Evolutionary conservation across 2,888 invertebrate species (phyloP).

Genomic region (Eumacrocentrus americanus): DNA sequence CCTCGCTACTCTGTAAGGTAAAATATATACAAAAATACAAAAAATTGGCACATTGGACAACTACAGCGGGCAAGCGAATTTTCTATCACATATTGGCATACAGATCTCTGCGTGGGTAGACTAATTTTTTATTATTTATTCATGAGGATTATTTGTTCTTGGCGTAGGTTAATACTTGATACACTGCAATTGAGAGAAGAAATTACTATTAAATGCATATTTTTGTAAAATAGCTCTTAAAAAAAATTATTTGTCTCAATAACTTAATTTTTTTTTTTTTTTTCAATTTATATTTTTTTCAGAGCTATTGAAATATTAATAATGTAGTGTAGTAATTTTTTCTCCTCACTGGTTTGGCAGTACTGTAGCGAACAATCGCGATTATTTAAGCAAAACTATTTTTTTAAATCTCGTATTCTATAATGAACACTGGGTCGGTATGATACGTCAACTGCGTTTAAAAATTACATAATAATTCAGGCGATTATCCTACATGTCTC

Average conservation of each 20-base stretch:
- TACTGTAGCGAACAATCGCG: neutral
- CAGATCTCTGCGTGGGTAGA: slow-evolving; percentile 8
- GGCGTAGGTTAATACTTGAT: slow-evolving; percentile 6
- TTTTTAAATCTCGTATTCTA: neutral
- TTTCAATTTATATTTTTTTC: neutral
- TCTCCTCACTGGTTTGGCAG: neutral
- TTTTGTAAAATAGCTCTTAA: neutral
- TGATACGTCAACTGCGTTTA: neutral
- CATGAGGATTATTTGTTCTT: slow-evolving; percentile 4
- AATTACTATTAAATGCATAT: slow-evolving; percentile 1
- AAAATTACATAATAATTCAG: no score
- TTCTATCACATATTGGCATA: slow-evolving; percentile 36
- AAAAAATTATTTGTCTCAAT: neutral
- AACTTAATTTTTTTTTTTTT: neutral
- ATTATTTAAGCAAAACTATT: neutral
- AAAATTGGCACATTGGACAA: slow-evolving; percentile 55
- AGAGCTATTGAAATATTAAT: neutral
- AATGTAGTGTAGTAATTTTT: no score
- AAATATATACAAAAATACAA: slow-evolving; percentile 59
- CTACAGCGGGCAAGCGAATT: slow-evolving; percentile 36
- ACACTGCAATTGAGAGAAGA: neutral
- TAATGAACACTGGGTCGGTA: slow-evolving; percentile 6
- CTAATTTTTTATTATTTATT: neutral
- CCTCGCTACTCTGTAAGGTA: no score
- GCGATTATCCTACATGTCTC: no score